These are phyloP conservation scores for Muscina levida DNA, from an alignment of 2,888 invertebrate species.

Conservation along the genomic window DNA sequence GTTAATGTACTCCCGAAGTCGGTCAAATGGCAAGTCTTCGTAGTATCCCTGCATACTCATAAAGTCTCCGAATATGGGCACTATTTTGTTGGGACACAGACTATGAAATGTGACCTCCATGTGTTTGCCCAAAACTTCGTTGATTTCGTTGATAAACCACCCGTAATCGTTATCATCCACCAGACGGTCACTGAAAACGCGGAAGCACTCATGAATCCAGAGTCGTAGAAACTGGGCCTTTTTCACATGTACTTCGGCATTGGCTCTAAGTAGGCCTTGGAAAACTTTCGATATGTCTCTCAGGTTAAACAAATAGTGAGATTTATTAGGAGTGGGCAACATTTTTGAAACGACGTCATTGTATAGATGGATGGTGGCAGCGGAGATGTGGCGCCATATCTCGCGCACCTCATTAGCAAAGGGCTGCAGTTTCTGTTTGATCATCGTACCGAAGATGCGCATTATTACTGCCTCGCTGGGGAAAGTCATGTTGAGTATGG, in stretches of 20 bases:
- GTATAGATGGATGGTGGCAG: constrained; percentile 89
- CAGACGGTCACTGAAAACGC: constrained; percentile 92
- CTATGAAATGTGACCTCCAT: constrained; percentile 90
- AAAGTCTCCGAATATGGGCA: constrained; percentile 90
- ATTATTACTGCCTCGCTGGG: constrained; percentile 89
- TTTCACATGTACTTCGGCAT: constrained; percentile 88
- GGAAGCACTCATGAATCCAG: constrained; percentile 92
- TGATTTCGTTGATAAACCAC: constrained; percentile 87
- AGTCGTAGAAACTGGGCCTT: constrained; percentile 86
- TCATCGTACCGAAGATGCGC: constrained; percentile 92
- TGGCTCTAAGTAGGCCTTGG: constrained; percentile 89
- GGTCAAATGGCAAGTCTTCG: constrained; percentile 85
- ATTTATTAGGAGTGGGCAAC: constrained; percentile 93
- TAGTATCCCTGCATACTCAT: constrained; percentile 89
- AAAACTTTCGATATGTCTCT: constrained; percentile 93
- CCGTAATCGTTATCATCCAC: constrained; percentile 89
- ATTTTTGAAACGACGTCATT: constrained; percentile 86
- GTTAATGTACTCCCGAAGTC: constrained; percentile 82
- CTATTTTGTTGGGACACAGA: constrained; percentile 86
- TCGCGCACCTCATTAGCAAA: constrained; percentile 90
- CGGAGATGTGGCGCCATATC: constrained; percentile 84
- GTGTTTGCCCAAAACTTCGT: constrained; percentile 87
- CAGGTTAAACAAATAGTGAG: constrained; percentile 94
- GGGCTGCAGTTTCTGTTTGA: constrained; percentile 87
- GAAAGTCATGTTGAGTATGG: constrained; percentile 89